These are phyloP conservation scores for Drosophila neocordata DNA, from an alignment of 1,140 invertebrate genomes.

Conservation along the genomic window DNA sequence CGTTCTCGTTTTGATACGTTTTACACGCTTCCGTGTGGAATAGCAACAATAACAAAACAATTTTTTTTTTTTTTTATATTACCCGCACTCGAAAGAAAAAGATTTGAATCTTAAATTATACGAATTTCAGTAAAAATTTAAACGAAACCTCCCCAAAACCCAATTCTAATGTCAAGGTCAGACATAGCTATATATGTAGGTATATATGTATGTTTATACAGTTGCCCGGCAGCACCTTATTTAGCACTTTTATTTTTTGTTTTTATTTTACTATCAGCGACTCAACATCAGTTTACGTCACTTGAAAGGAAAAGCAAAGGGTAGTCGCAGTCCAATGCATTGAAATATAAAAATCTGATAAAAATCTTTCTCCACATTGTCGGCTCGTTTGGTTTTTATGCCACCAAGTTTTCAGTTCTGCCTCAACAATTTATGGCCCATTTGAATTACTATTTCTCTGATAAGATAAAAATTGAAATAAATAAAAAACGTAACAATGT, in stretches of 20 bases:
- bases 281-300: constrained; percentile 2
- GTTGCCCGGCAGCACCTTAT: constrained; percentile 1
- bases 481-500: constrained; percentile 5
- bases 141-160: background rate
- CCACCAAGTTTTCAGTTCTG: constrained; percentile 14
- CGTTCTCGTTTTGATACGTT: constrained; percentile 18
- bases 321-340: background rate
- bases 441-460: constrained; percentile 18
- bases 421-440: constrained; percentile 46
- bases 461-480: constrained; percentile 49
- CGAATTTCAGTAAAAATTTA: background rate
- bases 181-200: constrained; percentile 1
- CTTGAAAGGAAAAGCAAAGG: background rate
- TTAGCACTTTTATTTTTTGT: constrained; percentile 19
- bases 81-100: constrained; percentile 30
- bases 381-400: constrained; percentile 38
- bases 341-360: constrained; percentile 40
- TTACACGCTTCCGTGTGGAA: constrained; percentile 54
- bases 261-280: constrained; percentile 2
- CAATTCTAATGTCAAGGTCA: constrained; percentile 49
- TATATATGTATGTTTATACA: background rate
- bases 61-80: constrained; percentile 27
- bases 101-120: constrained; percentile 38
- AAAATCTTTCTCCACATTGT: constrained; percentile 31
- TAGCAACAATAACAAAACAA: constrained; percentile 25